Evolutionary conservation across 2,113 vertebrate species (phyloP), one percentile per base, ranked within the genome.

Genomic region (Climacteris rufus): DNA sequence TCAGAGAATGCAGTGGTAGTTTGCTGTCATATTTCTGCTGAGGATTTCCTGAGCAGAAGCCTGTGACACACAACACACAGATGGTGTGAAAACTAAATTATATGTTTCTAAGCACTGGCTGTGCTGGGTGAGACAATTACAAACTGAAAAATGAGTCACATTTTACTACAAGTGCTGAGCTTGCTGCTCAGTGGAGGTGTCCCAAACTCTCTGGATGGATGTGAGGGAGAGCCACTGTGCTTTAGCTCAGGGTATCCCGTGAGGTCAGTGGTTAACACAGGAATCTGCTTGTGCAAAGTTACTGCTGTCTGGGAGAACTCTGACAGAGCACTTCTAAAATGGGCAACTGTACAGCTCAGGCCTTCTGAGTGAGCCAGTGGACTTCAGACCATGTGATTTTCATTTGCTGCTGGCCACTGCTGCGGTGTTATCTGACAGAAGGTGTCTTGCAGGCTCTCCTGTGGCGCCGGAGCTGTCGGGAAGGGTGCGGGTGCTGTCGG

Each of bases 401-500:
- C 6, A 14, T 77, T 42, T 77, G n/a, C 23, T 86, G 18, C 6
- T 64, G 53, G 5, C 44, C 22, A 0, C 40, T 56, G 28, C 23
- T 24, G 33, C 56, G 68, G 6, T 70, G 78, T 74, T 78, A 22
- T 83, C 65, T 96, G 77, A 53, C 63, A 81, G 40, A 81, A 35
- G 33, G 37, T 97, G 65, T 87, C 68, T 93, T 95, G 22, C 94
- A 99, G 99, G 98, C 53, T 97, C 97, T 45, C 97, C 97, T 15
- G 83, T 99, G 61, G 95, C 97, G 75, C 71, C 92, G 5, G 98
- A 99, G 84, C 95, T 96, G 5, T 94, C 40, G 0, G 98, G 98
- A 50, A 95, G 98, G 45, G 91, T 99, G 60, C 97, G 98, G 50
- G 87, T 98, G 78, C 87, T 99, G 60, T 99, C 99, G 13, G 99